Conservation (phyloP, 1,140 invertebrate genomes). For the Drosophila busckii region DNA sequence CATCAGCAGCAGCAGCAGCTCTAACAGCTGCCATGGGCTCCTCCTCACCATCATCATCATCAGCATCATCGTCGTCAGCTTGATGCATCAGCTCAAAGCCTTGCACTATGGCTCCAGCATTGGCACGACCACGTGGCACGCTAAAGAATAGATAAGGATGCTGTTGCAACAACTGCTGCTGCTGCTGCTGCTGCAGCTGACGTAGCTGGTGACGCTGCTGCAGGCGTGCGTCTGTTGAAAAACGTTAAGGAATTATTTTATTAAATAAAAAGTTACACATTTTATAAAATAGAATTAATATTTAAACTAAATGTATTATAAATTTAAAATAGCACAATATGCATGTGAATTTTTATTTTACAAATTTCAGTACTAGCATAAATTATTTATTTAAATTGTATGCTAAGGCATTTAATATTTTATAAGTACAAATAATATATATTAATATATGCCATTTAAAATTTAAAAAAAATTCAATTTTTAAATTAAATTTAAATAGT, state of each 20-base stretch:
- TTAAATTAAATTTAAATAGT: no score
- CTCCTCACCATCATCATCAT: background rate
- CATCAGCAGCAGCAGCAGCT: background rate
- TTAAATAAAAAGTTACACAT: no score
- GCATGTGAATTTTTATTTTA: no score
- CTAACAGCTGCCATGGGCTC: conserved; percentile 1
- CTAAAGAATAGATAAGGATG: conserved; percentile 62
- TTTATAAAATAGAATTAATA: no score
- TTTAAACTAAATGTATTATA: no score
- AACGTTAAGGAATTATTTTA: no score
- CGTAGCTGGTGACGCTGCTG: conserved; percentile 20
- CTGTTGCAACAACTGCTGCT: conserved; percentile 11
- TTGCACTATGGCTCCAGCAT: conserved; percentile 53
- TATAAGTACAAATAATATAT: no score
- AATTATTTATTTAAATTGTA: no score
- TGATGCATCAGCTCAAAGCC: conserved; percentile 49
- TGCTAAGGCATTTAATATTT: no score
- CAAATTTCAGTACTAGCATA: no score
- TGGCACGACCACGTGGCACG: conserved; percentile 54
- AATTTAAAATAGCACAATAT: no score
- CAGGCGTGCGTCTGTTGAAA: conserved; percentile 44
- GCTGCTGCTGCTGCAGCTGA: conserved; percentile 17
- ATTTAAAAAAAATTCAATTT: background rate
- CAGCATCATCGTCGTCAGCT: conserved; percentile 21
- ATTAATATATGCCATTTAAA: background rate